Conservation (phyloP, 2,113 vertebrate species). For the Varanus salvator region DNA sequence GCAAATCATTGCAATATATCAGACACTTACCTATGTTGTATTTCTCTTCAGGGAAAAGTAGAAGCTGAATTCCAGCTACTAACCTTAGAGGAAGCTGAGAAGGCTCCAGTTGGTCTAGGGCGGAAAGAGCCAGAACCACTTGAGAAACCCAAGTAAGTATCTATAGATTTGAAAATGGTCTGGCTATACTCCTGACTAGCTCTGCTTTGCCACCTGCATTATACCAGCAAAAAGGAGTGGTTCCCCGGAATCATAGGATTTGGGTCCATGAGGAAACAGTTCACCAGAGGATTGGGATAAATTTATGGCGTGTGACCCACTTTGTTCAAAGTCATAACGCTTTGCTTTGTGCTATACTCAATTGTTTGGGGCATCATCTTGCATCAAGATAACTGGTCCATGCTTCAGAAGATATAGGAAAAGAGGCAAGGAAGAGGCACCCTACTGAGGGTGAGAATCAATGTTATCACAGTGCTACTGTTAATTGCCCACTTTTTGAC, state of each 20-base stretch:
- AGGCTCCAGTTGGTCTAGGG: conserved; percentile 86
- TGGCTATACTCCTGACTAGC: background rate
- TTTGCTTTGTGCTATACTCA: background rate
- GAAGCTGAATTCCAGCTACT: conserved; percentile 93
- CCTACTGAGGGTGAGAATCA: background rate
- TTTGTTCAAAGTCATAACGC: background rate
- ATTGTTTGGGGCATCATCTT: background rate
- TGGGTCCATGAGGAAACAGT: background rate
- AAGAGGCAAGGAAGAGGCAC: background rate
- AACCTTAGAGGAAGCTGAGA: conserved; percentile 88
- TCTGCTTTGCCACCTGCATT: background rate
- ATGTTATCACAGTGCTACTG: background rate
- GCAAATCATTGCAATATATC: background rate
- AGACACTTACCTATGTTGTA: background rate
- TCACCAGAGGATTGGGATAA: background rate
- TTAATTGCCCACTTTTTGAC: background rate
- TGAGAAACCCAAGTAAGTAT: conserved; percentile 91
- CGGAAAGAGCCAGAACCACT: conserved; percentile 92
- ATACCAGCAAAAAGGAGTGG: background rate
- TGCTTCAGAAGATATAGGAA: background rate
- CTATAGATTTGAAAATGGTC: background rate
- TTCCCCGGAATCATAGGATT: background rate
- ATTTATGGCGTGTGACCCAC: background rate
- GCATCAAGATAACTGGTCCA: background rate
- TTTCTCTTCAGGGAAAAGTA: conserved; percentile 88